Evolutionary conservation across 2,113 vertebrate genomes (phyloP).

Genomic region (Ptychochromis oligacanthus): DNA sequence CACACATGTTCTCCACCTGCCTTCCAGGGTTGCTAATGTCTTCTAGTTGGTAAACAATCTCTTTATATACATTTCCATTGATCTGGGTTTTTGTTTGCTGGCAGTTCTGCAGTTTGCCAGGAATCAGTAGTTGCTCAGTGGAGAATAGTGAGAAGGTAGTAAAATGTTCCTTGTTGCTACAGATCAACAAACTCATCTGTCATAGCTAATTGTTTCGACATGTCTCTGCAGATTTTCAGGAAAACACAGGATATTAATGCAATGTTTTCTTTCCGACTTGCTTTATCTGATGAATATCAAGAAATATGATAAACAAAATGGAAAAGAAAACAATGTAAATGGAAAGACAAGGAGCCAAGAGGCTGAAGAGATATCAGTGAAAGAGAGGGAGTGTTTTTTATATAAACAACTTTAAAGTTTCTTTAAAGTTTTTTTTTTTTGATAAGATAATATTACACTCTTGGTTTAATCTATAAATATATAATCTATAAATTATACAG

Average conservation of each 20-base stretch:
- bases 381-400: neutral
- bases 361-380: neutral
- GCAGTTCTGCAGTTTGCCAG: slow-evolving; percentile 4
- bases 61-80: neutral
- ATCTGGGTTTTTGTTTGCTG: neutral
- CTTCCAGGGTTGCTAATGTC: neutral
- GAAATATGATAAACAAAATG: slow-evolving; percentile 2
- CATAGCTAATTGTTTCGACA: slow-evolving; percentile 27
- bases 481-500: neutral
- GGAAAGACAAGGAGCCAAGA: neutral
- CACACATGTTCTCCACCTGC: neutral
- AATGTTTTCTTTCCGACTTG: slow-evolving; percentile 34
- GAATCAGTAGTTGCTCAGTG: neutral
- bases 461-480: neutral
- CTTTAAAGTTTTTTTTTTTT: too few relatives aligned
- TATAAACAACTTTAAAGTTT: too few relatives aligned
- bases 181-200: slow-evolving; percentile 34
- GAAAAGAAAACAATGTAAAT: neutral
- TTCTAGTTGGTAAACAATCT: neutral
- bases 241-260: slow-evolving; percentile 54
- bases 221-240: slow-evolving; percentile 41
- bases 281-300: slow-evolving; percentile 49
- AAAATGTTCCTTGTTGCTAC: neutral
- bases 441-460: neutral
- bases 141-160: neutral